Evolutionary conservation across 2,797 vertebrate genomes (phyloP), one percentile per base, ranked within the genome.

Genomic region (Phaenicophaeus curvirostris): DNA sequence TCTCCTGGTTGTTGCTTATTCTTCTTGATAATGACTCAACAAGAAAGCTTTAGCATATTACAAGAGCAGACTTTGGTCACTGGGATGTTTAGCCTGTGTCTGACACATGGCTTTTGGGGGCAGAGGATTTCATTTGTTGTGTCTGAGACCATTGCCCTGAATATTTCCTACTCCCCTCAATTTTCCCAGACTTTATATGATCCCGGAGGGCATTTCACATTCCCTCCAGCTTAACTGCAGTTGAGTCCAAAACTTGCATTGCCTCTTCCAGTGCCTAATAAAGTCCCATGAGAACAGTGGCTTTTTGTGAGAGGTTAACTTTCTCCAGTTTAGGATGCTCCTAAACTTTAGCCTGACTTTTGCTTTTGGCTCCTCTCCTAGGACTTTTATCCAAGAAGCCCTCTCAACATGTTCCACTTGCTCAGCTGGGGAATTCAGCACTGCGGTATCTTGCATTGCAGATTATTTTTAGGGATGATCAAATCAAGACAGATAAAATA

Each of bases 381-480:
- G 42, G 73, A 69, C 73, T 86, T 75, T 48, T 90, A 89, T 92
- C 84, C 93, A 83, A 74, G 79, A 82, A 72, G 81, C 30, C 23
- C 66, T 91, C 85, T 87, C 20, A 25, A 25, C 66, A 18, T 7
- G 39, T 73, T 96, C 91, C 58, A 69, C 73, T 76, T 7, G 12
- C 67, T 93, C 77, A 24, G 50, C 86, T 63, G 74, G 74, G 85
- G 92, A 94, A 62, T 93, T 93, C 82, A 89, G 82, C 76, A 66
- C 93, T 89, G 78, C 69, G 0, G 68, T 51, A 92, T 95, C 92
- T 93, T 19, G 55, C 84, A 39, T 33, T 58, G 92, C 93, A 89
- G 85, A 66, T 87, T 96, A 95, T 95, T 96, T 95, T 96, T 95
- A 96, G 94, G 39, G 87, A 93, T 93, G 92, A 95, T 90, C 94